Percentiles rank a stretch among this genome's conserved stretches.
Conservation (phyloP, 64 coral and sea anemone genomes). For the Montipora foliosa region DNA sequence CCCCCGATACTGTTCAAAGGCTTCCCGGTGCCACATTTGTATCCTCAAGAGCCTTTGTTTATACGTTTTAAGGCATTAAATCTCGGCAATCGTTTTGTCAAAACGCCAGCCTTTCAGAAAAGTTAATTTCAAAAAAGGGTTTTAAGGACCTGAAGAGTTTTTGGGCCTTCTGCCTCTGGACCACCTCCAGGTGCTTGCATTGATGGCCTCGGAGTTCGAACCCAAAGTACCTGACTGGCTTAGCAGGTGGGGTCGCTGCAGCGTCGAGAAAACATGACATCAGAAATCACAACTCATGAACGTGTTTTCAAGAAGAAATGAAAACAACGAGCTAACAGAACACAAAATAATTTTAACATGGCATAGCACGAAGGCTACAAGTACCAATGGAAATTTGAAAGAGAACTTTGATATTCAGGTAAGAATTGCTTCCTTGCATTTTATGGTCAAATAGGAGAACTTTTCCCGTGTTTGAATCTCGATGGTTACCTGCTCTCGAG, state of each 20-base stretch:
- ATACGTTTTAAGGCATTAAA: too few species aligned
- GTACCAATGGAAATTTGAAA: background rate
- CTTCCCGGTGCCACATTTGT: too few species aligned
- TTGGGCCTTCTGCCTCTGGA: too few species aligned
- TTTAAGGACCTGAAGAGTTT: too few species aligned
- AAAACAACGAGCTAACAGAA: background rate
- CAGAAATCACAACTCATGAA: conserved; percentile 10
- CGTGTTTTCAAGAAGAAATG: conserved; percentile 24
- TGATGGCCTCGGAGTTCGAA: conserved; percentile 24
- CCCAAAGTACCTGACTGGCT: conserved; percentile 29
- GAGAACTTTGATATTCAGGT: conserved; percentile 4
- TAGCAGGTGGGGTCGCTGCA: conserved; percentile 25
- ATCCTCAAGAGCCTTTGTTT: too few species aligned
- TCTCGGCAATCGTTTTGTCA: too few species aligned
- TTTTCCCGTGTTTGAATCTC: background rate
- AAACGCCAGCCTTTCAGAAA: too few species aligned
- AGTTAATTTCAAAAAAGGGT: too few species aligned
- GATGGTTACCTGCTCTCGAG: background rate
- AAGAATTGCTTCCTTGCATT: background rate
- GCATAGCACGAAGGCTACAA: background rate
- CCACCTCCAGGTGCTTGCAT: background rate
- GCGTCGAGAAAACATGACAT: conserved; percentile 27
- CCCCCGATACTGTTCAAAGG: too few species aligned
- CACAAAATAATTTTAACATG: background rate
- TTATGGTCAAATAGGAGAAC: background rate